Base-by-base conservation (phyloP, 2,113 vertebrate species). In the Hepsetus odoe region DNA sequence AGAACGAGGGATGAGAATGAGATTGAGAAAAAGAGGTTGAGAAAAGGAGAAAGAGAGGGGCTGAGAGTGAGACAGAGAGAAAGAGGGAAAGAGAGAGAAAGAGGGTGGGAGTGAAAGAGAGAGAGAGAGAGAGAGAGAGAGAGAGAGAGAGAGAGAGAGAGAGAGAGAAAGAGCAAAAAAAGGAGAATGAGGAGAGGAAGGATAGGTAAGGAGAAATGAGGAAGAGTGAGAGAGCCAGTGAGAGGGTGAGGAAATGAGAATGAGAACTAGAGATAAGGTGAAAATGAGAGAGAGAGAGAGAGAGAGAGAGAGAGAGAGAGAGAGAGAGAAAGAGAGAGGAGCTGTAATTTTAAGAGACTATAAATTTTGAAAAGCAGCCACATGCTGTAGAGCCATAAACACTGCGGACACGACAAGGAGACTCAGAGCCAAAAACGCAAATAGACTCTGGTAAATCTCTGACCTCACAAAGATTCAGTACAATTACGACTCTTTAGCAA, bases 261-360 rank as follows among this genome's bases (percentile, higher is more conserved):
- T 20, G 46, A 49, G 46, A 49, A 16, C 16, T 2, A 49, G 14
- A 9, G 46, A 49, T 13, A 49, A 16, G 20, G 46, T 18, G 46
- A 49, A 16, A 13, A n/a, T 20, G 18, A 51, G 4, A 51, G 18
- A 51, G 7, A 66, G 5, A 55, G 22, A 55, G 26, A 66, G 4
- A 49, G 59, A 69, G 33, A 44, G 64, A 65, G 56, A 70, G 78
- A 35, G 51, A 56, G 72, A 58, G 22, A 61, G 33, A 30, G 22
- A 55, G 26, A 66, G 4, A 49, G 59, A 69, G 33, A 44, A 59
- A 65, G 56, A 70, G 78, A 35, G 51, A 56, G 72, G 22, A 61
- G 33, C 33, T 55, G 62, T 67, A 42, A 76, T 76, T 67, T 42
- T 22, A 18, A 42, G 46, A 20, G 35, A 4, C 22, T 51, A 35